These are phyloP conservation scores for Sylvietta virens DNA, from an alignment of 2,113 vertebrate species.

Conservation along the genomic window DNA sequence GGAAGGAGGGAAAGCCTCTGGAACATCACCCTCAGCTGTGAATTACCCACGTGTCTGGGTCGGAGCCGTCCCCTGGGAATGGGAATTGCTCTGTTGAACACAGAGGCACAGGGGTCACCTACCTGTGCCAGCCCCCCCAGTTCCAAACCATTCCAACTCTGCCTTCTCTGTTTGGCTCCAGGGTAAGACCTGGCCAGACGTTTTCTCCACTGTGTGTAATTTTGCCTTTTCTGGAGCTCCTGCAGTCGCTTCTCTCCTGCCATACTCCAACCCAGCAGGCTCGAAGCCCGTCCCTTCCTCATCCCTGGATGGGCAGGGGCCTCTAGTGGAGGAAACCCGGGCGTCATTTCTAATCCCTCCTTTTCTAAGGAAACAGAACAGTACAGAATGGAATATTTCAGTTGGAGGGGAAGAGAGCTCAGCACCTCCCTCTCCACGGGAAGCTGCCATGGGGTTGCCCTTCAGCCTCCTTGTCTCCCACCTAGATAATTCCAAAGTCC, in stretches of 20 bases:
- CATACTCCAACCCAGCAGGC: fast-evolving
- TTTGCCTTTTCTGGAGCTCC: neutral
- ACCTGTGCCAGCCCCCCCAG: fast-evolving
- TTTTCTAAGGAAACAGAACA: neutral
- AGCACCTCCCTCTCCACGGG: neutral
- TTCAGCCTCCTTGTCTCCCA: neutral
- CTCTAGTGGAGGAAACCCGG: neutral
- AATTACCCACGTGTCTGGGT: neutral
- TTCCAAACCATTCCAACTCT: neutral
- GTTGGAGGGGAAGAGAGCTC: neutral
- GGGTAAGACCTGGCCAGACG: neutral
- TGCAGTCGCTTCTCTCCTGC: neutral
- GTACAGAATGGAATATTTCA: neutral
- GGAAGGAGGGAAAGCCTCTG: fast-evolving
- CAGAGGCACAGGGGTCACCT: neutral
- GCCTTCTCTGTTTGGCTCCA: neutral
- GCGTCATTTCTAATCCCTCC: fast-evolving
- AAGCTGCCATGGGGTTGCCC: neutral
- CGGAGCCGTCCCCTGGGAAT: neutral
- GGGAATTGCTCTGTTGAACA: neutral
- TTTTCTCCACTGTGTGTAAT: neutral
- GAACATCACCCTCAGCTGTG: fast-evolving
- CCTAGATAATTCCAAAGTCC: neutral
- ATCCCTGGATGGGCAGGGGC: neutral
- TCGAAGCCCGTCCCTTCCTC: fast-evolving